Base-by-base conservation (phyloP, 1,140 invertebrate genomes). In the Panonychus citri region DNA sequence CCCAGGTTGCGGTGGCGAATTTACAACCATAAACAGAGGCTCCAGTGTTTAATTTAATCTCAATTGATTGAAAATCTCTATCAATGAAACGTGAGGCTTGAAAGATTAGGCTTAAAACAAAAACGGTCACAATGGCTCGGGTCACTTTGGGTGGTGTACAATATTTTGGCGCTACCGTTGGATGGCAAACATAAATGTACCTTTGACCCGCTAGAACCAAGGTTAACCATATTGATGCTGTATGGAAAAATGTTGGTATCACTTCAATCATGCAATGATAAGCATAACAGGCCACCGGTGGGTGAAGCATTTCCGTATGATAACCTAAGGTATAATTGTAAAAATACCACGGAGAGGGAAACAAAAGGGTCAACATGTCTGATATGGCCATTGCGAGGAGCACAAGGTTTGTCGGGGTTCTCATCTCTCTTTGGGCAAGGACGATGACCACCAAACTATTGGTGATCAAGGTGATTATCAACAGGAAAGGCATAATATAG, bases 171-270 rank as follows among this genome's bases (percentile, higher is more conserved):
- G 86, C 85, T 57, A 82, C 75, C 1, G 83, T 80, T 3, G 84
- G 82, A 68, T 89, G 85, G 64, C 86, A 90, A 0, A 90, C 83
- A 69, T 88, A 90, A 58, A 90, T 86, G 70, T 90, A 90, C 54
- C 83, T 73, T 71, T 91, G 87, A 1, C 85, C 79, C 3, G 86
- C 86, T 30, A 91, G 70, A 1, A 82, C 80, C 56, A 90, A 69
- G 0, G 86, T 90, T 57, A 90, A 70, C 83, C 86, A 90, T 48
- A 90, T 87, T 57, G 84, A 88, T 1, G 85, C 82, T 1, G 86
- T 90, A 72, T 90, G 87, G 67, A 88, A 90, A 65, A 88, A 76
- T 24, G 82, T 82, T 1, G 87, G 86, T 59, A 90, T 61, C 1
- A 67, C 59, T 55, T 85, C 83, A 64, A 81, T 81, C 66, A 67